phyloP scores from a whole-genome alignment of 2,888 invertebrate species.

The Agrenia bidenticulata region DNA sequence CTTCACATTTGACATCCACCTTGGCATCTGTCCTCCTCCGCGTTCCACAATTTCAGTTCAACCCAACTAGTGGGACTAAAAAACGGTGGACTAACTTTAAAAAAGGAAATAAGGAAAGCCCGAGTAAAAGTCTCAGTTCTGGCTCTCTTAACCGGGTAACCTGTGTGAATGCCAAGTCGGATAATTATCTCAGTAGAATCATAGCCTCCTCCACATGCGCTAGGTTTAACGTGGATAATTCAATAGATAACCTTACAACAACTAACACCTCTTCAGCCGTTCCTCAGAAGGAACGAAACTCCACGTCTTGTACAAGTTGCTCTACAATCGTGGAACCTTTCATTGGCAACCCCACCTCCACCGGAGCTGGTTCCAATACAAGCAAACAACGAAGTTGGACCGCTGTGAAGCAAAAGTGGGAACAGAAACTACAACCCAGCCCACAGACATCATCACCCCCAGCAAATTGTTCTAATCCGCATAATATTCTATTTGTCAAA shows the following conservation, averaged over 20 bases:
- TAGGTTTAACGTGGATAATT: conserved; percentile 33
- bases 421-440: conserved; percentile 29
- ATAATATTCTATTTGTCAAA: conserved; percentile 1
- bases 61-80: not conserved
- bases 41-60: conserved; percentile 19
- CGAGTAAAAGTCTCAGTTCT: conserved; percentile 20
- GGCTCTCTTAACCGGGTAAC: conserved; percentile 14
- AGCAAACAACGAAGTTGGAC: conserved; percentile 33
- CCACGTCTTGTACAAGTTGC: conserved; percentile 14
- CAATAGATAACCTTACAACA: conserved; percentile 23
- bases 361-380: not conserved
- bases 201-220: conserved; percentile 42
- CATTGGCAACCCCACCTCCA: not conserved
- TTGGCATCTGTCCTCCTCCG: conserved; percentile 34
- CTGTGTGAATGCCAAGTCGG: conserved; percentile 46
- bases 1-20: conserved; percentile 16
- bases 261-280: not conserved
- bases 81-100: not conserved
- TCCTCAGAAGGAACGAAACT: not conserved
- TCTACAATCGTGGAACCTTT: conserved; percentile 10
- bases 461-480: not conserved
- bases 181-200: conserved; percentile 49
- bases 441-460: conserved; percentile 10
- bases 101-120: not conserved
- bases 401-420: conserved; percentile 43